Evolutionary conservation across 2,113 vertebrate genomes (phyloP).

Genomic region (Dipodomys spectabilis): DNA sequence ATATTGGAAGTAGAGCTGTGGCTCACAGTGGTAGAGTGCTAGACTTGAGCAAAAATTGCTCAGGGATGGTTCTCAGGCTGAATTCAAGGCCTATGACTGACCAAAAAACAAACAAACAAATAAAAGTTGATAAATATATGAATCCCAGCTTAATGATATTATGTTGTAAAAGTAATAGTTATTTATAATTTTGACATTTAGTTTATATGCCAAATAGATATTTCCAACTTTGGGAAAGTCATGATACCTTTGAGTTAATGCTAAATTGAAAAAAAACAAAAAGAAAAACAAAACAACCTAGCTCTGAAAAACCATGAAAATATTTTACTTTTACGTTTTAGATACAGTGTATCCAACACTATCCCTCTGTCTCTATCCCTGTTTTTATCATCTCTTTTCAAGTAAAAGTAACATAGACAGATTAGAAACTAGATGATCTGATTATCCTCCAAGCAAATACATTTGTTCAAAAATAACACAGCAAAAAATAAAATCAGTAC

Average conservation of each 20-base stretch:
- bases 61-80: too few relatives aligned
- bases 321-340: conserved; percentile 37
- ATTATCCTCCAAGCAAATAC: conserved; percentile 19
- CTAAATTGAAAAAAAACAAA: conserved; percentile 20
- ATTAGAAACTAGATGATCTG: background rate
- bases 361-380: background rate
- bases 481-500: too few relatives aligned
- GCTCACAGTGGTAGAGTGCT: too few relatives aligned
- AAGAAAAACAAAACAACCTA: too few relatives aligned
- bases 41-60: too few relatives aligned
- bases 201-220: background rate
- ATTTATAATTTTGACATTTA: conserved; percentile 15
- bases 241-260: background rate
- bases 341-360: background rate
- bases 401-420: background rate
- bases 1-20: too few relatives aligned
- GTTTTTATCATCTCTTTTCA: conserved; percentile 10
- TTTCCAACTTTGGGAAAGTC: conserved; percentile 13
- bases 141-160: background rate
- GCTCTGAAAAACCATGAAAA: too few relatives aligned
- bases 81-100: too few relatives aligned
- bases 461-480: background rate
- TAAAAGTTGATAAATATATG: background rate
- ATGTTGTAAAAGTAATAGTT: background rate
- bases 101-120: too few relatives aligned